Percentiles rank a stretch among this genome's conserved stretches.
Conservation (phyloP, 2,888 invertebrate species). For the Melieria crassipennis region DNA sequence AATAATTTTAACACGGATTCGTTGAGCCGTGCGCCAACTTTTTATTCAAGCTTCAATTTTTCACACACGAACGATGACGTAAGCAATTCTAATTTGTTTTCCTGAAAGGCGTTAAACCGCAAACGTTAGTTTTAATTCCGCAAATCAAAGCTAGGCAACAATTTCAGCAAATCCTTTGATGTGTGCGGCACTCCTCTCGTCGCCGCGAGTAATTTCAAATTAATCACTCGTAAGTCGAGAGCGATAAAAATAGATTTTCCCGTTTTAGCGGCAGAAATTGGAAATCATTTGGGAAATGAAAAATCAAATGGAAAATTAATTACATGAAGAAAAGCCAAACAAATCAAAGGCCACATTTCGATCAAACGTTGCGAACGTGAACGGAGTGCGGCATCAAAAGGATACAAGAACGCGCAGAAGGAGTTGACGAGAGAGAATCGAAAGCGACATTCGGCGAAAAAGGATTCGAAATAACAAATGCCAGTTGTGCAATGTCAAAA, state of each 20-base stretch:
- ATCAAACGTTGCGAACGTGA: background rate
- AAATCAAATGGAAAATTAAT: constrained; percentile 22
- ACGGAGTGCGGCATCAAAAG: too few species aligned
- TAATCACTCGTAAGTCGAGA: constrained; percentile 29
- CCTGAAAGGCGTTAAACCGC: too few species aligned
- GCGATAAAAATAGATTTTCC: constrained; percentile 7
- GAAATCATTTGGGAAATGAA: constrained; percentile 32
- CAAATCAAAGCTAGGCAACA: constrained; percentile 16
- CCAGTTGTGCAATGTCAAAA: constrained; percentile 1
- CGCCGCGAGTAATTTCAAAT: constrained; percentile 19
- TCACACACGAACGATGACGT: too few species aligned
- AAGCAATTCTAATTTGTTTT: too few species aligned
- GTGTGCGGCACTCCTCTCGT: background rate
- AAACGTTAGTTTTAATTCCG: background rate
- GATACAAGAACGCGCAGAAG: background rate
- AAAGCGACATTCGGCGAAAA: constrained; percentile 14
- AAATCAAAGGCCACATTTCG: constrained; percentile 23
- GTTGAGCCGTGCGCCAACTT: too few species aligned
- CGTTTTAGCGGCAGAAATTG: background rate
- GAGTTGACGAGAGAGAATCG: background rate
- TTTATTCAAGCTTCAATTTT: too few species aligned
- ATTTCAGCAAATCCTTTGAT: constrained; percentile 15
- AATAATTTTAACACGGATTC: too few species aligned
- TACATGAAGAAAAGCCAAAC: constrained; percentile 33
- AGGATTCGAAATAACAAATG: constrained; percentile 21